Evolutionary conservation across 92 coral and sea anemone genomes (phyloP).

Genomic region (Hydrozoanthus gracilis): DNA sequence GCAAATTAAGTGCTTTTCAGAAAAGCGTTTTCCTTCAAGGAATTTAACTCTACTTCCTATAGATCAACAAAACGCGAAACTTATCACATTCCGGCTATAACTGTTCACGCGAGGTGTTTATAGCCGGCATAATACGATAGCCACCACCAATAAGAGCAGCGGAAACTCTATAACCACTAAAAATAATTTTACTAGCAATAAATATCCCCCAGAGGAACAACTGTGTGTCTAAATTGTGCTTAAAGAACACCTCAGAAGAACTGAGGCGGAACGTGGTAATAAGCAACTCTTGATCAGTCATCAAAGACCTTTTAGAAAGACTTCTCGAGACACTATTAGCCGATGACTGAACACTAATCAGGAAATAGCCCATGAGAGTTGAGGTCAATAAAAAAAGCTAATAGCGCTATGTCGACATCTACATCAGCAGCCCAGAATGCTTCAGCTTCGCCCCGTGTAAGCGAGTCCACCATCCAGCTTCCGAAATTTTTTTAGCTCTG

Average conservation of each 20-base stretch:
- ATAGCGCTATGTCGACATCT: background rate
- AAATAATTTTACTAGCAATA: background rate
- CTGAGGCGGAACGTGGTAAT: background rate
- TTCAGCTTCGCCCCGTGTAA: background rate
- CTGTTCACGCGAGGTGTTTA: no score
- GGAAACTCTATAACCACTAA: no score
- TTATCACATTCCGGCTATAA: no score
- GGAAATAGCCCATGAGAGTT: background rate
- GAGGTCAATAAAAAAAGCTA: background rate
- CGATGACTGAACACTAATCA: background rate
- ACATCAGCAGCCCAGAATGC: slow-evolving; percentile 5
- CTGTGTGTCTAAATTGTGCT: background rate
- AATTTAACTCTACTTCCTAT: no score
- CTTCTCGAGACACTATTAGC: background rate
- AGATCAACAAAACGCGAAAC: no score
- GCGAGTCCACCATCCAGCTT: no score
- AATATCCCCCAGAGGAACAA: background rate
- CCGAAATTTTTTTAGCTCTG: no score
- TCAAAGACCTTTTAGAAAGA: background rate
- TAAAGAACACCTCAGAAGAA: background rate
- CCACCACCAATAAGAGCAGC: no score
- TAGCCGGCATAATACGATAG: no score
- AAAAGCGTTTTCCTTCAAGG: no score
- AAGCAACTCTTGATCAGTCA: background rate
- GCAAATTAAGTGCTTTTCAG: no score